Conservation (phyloP, 2,797 vertebrate genomes). For the Rhinatrema bivittatum region DNA sequence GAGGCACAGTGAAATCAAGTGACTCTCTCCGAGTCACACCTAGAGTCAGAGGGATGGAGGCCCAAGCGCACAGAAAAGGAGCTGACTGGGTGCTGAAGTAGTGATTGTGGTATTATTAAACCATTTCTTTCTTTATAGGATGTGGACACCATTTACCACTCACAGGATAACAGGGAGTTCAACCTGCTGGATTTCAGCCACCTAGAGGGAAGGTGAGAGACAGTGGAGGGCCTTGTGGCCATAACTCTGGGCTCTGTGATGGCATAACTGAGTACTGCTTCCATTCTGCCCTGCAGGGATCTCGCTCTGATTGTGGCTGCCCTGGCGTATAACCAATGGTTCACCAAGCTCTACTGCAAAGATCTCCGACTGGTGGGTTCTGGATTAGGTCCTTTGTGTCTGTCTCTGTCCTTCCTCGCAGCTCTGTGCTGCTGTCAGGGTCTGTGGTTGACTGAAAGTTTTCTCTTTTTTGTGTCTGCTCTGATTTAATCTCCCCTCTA, state of each 20-base stretch:
- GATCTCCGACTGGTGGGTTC: slow-evolving; percentile 77
- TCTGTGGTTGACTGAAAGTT: no score
- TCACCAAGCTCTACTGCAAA: slow-evolving; percentile 83
- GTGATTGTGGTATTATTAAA: no score
- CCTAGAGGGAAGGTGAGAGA: slow-evolving; percentile 75
- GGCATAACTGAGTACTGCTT: no score
- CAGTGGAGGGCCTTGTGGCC: neutral
- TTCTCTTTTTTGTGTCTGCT: no score
- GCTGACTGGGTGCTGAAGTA: no score
- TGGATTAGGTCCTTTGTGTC: accelerated
- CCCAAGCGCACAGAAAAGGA: no score
- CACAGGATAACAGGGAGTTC: slow-evolving; percentile 85
- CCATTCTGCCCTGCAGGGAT: slow-evolving; percentile 70
- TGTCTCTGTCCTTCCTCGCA: no score
- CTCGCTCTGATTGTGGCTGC: slow-evolving; percentile 82
- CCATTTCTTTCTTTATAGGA: slow-evolving; percentile 57
- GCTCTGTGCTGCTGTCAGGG: neutral
- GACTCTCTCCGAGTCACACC: no score
- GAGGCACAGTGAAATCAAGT: no score
- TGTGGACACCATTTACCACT: slow-evolving; percentile 90
- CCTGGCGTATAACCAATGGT: slow-evolving; percentile 87
- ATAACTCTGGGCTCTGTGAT: no score
- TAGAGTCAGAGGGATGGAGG: no score
- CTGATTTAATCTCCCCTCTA: no score
- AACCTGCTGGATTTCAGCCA: slow-evolving; percentile 87